Conservation (phyloP, 2,797 vertebrate species). For the Myotis vivesi region DNA sequence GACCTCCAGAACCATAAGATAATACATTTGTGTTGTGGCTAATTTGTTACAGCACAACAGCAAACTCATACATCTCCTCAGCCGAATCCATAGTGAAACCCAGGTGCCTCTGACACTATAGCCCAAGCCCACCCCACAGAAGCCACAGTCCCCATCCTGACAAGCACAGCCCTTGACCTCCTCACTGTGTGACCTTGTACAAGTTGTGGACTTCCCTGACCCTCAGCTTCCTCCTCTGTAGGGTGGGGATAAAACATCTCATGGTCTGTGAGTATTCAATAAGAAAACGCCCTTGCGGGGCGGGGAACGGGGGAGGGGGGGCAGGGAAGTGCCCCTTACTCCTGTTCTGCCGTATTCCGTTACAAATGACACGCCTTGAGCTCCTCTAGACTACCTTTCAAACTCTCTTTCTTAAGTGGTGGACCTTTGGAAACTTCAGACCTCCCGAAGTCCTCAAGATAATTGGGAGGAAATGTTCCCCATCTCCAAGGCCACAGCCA, state of each 20-base stretch:
- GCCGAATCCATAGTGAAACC: background rate
- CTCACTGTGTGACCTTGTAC: background rate
- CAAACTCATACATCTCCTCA: background rate
- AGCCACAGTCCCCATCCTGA: background rate
- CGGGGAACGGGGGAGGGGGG: too few species aligned
- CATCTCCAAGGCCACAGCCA: fast-evolving
- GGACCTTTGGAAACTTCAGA: background rate
- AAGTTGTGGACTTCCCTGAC: background rate
- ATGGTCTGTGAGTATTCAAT: background rate
- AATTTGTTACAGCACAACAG: background rate
- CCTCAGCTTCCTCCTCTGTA: background rate
- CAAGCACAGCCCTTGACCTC: background rate
- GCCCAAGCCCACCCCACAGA: fast-evolving
- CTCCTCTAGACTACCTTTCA: background rate
- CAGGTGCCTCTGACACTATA: background rate
- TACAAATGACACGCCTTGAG: background rate
- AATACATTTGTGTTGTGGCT: background rate
- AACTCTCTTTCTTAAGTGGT: background rate
- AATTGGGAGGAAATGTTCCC: background rate
- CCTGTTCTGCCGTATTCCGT: background rate
- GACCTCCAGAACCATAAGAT: background rate
- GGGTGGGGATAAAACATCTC: too few species aligned
- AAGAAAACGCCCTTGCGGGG: background rate
- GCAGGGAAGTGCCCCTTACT: too few species aligned
- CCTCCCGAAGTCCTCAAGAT: background rate